Evolutionary conservation across 2,888 invertebrate species (phyloP).

Genomic region (Polydesmus complanatus): DNA sequence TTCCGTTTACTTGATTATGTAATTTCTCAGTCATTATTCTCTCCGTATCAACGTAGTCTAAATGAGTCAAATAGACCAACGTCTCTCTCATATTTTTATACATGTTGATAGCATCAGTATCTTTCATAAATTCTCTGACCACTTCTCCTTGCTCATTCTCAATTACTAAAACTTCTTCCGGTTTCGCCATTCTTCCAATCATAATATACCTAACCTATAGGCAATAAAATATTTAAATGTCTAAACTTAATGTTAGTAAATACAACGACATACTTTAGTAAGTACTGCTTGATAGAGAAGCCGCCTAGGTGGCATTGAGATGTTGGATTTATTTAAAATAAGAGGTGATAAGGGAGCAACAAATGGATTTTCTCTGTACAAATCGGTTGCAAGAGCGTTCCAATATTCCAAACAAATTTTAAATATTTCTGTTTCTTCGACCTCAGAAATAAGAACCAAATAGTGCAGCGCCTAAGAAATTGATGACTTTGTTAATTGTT

Average conservation of each 20-base stretch:
- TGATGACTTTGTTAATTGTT: too few relatives aligned
- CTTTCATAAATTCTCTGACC: constrained; percentile 98
- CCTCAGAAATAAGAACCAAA: constrained; percentile 84
- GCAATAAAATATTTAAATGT: too few relatives aligned
- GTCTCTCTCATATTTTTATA: constrained; percentile 99
- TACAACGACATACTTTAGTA: too few relatives aligned
- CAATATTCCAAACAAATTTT: constrained; percentile 99
- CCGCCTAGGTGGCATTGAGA: constrained; percentile 30
- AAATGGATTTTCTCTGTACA: constrained; percentile 77
- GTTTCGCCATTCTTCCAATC: constrained; percentile 99
- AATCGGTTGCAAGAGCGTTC: constrained; percentile 81
- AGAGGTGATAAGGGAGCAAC: constrained; percentile 35
- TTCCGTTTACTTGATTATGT: constrained; percentile 93
- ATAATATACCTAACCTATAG: constrained; percentile 92
- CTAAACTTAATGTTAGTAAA: too few relatives aligned
- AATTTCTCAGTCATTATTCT: constrained; percentile 97
- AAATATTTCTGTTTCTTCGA: constrained; percentile 98
- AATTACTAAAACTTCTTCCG: constrained; percentile 97
- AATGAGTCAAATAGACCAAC: constrained; percentile 92
- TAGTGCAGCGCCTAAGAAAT: constrained; percentile 53
- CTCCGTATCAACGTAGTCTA: constrained; percentile 95
- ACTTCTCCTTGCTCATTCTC: constrained; percentile 99
- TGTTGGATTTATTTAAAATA: constrained; percentile 27
- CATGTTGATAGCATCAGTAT: constrained; percentile 97
- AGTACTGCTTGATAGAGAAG: constrained; percentile 34